Base-by-base conservation (phyloP, 2,797 vertebrate species). In the Rhinatrema bivittatum region DNA sequence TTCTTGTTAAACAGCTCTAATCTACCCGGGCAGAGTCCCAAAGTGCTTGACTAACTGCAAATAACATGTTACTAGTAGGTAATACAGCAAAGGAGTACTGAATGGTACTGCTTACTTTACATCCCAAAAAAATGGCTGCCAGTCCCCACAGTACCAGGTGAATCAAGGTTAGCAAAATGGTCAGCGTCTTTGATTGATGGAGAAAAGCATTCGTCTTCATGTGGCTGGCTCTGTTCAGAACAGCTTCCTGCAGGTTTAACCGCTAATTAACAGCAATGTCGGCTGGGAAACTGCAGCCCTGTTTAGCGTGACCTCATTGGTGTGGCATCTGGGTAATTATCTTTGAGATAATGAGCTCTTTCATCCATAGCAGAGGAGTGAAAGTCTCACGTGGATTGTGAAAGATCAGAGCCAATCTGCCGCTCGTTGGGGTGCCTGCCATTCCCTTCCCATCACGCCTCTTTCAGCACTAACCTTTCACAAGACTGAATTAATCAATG, bases 241-340 rank as follows among this genome's bases (percentile, higher is more conserved):
- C 24, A 16, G 10, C 33, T 41, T 15, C 37, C 39, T 70, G 35
- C 17, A 50, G 42, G 46, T 59, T 65, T 53, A 57, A 48, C 24
- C 56, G 50, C 58, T 76, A 73, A 78, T 74, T 74, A 72, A 52
- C 49, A 66, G 42, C 30, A 44, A 14, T 34, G 22, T 41, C 39
- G 46, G 30, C 53, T 68, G 70, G 47, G 55, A 56, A 70, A 29
- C 50, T 56, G 37, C 30, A 58, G 22, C 42, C 29, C 3, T 26
- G 42, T 62, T 70, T 51, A 1, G 2, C 40, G 31, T 71, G 76
- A 78, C 71, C 72, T 78, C 72, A 52, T 30, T 62, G 42, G 37
- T 57, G 29, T 56, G 64, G 70, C 70, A 70, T 76, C 68, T 72
- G 69, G 65, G 62, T 60, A 76, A 70, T 84, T 76, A 77, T 72